Evolutionary conservation across 1,140 invertebrate species (phyloP).

Genomic region (Micrasema minimum): DNA sequence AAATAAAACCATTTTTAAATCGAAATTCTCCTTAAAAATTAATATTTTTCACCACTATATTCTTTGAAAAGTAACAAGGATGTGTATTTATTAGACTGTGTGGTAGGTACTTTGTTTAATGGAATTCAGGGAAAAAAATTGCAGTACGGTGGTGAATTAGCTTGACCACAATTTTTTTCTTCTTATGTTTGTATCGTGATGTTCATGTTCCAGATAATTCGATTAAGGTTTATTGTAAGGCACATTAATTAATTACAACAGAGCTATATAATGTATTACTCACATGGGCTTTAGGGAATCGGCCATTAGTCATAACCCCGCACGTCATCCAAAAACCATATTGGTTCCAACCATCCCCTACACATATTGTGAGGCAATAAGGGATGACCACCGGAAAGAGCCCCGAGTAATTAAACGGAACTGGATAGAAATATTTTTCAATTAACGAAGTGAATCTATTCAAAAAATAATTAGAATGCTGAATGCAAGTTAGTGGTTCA

Average conservation of each 20-base stretch:
- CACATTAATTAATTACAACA: slow-evolving; percentile 20
- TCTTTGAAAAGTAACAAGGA: too few species aligned
- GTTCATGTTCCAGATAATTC: too few species aligned
- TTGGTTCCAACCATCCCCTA: slow-evolving; percentile 46
- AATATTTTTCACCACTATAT: too few species aligned
- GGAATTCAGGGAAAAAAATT: too few species aligned
- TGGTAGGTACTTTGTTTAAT: too few species aligned
- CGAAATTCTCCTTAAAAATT: too few species aligned
- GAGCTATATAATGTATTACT: slow-evolving; percentile 18
- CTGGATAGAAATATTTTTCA: slow-evolving; percentile 31
- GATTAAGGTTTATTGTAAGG: background rate
- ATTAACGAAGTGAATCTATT: slow-evolving; percentile 36
- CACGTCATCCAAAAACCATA: slow-evolving; percentile 51
- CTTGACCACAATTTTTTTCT: too few species aligned
- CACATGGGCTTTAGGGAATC: background rate
- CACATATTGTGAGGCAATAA: background rate
- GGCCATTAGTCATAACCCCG: slow-evolving; percentile 52
- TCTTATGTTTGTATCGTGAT: too few species aligned
- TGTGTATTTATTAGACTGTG: too few species aligned
- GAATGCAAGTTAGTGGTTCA: too few species aligned
- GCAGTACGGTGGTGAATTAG: too few species aligned
- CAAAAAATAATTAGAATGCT: slow-evolving; percentile 17
- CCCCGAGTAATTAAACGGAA: slow-evolving; percentile 45
- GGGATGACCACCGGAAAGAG: slow-evolving; percentile 30
- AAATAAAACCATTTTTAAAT: too few species aligned